Evolutionary conservation across 2,113 vertebrate genomes (phyloP).

Genomic region (cattle (Bos taurus)): DNA sequence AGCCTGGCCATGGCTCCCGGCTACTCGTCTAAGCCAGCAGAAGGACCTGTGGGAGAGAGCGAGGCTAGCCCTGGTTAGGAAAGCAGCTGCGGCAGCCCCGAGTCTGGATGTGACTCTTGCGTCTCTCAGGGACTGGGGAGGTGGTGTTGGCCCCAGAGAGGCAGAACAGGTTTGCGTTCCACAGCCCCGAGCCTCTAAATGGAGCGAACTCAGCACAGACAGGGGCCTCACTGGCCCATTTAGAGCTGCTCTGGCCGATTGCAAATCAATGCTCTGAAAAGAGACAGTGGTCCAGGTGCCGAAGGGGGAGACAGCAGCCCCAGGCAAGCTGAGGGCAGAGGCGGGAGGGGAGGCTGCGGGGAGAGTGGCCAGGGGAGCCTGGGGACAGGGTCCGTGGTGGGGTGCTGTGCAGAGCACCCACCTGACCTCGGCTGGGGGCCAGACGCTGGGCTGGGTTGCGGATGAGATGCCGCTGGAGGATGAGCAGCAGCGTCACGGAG

Average conservation of each 20-base stretch:
- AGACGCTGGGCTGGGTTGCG: not conserved
- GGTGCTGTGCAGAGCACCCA: fast-evolving
- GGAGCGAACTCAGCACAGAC: not conserved
- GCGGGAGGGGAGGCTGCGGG: fast-evolving
- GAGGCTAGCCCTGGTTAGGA: not conserved
- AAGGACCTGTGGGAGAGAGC: not conserved
- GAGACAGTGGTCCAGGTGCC: not conserved
- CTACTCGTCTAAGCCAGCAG: not conserved
- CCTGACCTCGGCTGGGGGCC: fast-evolving
- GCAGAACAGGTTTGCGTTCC: not conserved
- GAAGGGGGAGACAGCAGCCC: not conserved
- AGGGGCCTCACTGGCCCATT: not conserved
- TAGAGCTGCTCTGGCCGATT: not conserved
- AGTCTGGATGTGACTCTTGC: fast-evolving
- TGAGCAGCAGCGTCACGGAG: not conserved
- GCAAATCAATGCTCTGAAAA: not conserved
- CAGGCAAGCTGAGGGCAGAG: not conserved
- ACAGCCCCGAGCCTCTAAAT: not conserved
- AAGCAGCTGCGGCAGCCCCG: not conserved
- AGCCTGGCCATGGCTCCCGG: not conserved
- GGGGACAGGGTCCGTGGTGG: fast-evolving
- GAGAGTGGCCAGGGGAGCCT: not conserved
- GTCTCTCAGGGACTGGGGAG: not conserved
- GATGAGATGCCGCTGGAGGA: not conserved
- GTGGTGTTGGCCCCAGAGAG: not conserved